Evolutionary conservation across 2,888 invertebrate genomes (phyloP), one percentile per base, ranked within the genome.

Genomic region (Carpatolechia fugitivella): DNA sequence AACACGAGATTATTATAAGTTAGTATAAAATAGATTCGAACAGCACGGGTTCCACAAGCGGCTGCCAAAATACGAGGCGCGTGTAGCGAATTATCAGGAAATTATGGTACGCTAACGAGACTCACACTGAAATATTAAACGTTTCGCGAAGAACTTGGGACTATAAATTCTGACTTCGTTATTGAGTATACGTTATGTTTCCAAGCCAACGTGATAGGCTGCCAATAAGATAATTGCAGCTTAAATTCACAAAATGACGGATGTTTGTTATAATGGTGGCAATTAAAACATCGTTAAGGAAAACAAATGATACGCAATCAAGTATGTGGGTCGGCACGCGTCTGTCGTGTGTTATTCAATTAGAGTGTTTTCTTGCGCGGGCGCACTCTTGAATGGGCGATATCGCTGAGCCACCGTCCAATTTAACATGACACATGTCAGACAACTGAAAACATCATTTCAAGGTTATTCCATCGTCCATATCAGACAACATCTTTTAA

Each of bases 311-410:
- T 52, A 14, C 11, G 40, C 52, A n/a, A 31, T 41, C 52, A 41
- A 52, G 31, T 52, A 51, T 38, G 52, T 41, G 10, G 31, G 8
- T 6, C 6, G 52, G 24, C 52, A 52, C 41, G 36, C 49, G 35
- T 20, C 20, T 51, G 33, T 51, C 52, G 51, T 47, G 55, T 38
- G 44, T 55, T 48, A 41, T 48, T 54, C 55, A 52, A 52, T 57
- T 57, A 41, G 33, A 57, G 66, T 62, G 69, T 69, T 75, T 70
- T 74, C 73, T 72, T 69, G 74, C 72, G 74, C 76, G 68, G 62
- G 64, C 60, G 71, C 66, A 67, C 68, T 70, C 67, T 67, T 77
- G 76, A 80, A 82, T 80, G 77, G 74, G 78, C 72, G 78, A 79
- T 79, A 82, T 76, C 70, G 72, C 77, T 75, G 65, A n/a, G 13